Evolutionary conservation across 2,888 invertebrate species (phyloP).

Genomic region (Amphipoea oculea): DNA sequence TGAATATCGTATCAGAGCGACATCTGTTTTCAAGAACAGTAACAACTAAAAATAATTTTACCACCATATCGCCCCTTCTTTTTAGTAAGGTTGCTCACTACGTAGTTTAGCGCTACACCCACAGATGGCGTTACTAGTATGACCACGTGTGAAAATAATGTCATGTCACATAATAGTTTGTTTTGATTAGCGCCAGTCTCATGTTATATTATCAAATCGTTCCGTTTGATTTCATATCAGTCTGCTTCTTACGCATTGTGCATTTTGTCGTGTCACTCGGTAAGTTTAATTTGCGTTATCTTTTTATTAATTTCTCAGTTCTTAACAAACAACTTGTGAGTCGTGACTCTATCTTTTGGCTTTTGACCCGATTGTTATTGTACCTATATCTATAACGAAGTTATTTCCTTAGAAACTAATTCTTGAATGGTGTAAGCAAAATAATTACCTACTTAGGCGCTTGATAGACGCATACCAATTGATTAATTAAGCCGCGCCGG

Average conservation of each 20-base stretch:
- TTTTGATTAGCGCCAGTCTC: constrained; percentile 54
- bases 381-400: not conserved
- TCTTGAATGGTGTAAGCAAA: not conserved
- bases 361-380: constrained; percentile 44
- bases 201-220: constrained; percentile 48
- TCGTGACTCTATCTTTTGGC: constrained; percentile 25
- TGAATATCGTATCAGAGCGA: not conserved
- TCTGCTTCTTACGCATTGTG: constrained; percentile 44
- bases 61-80: too few relatives aligned
- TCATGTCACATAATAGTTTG: constrained; percentile 34
- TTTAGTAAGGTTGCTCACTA: not conserved
- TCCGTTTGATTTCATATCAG: constrained; percentile 51
- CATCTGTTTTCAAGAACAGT: constrained; percentile 26
- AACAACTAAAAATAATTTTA: not conserved
- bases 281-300: constrained; percentile 49
- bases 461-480: not conserved
- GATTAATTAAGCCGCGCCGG: not conserved
- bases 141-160: constrained; percentile 41
- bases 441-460: not conserved
- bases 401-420: not conserved
- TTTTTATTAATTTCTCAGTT: constrained; percentile 4
- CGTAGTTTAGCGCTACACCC: not conserved
- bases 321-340: constrained; percentile 2
- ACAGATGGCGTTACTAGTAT: constrained; percentile 54
- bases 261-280: constrained; percentile 43